Conservation (phyloP, 2,797 vertebrate genomes). For the Acanthurus lineatus region DNA sequence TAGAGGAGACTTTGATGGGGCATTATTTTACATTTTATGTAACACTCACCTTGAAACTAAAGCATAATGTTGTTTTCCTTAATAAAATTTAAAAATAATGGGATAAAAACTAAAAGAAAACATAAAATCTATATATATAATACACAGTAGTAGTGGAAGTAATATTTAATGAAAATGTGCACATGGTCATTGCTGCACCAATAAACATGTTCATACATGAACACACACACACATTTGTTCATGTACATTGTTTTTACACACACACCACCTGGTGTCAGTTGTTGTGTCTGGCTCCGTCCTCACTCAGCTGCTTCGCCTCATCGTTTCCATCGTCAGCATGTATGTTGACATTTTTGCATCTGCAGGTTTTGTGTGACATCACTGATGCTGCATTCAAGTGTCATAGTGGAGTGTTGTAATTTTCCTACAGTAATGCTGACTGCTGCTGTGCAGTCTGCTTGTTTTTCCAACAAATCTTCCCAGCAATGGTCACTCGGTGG, state of each 20-base stretch:
- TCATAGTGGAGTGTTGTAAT: background rate
- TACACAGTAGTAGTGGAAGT: no score
- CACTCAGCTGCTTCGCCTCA: slow-evolving; percentile 15
- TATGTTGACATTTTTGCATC: slow-evolving; percentile 17
- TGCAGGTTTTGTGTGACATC: slow-evolving; percentile 14
- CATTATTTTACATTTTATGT: background rate
- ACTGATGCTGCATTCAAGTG: background rate
- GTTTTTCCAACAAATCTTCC: background rate
- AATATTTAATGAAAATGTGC: no score
- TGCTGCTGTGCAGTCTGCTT: background rate
- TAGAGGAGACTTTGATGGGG: background rate
- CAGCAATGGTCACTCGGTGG: no score
- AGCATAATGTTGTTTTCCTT: background rate
- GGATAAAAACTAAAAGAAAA: no score
- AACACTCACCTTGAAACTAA: background rate
- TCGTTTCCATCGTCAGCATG: slow-evolving; percentile 24
- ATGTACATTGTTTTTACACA: background rate
- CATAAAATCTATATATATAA: no score
- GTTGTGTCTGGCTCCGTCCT: slow-evolving; percentile 24
- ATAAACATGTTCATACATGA: background rate
- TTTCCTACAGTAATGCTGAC: background rate
- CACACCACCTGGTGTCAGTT: slow-evolving; percentile 26
- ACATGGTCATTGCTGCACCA: no score
- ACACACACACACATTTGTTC: background rate
- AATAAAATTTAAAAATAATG: background rate